Base-by-base conservation (phyloP, 92 coral and sea anemone species). In the Epizoanthus illoricatus region DNA sequence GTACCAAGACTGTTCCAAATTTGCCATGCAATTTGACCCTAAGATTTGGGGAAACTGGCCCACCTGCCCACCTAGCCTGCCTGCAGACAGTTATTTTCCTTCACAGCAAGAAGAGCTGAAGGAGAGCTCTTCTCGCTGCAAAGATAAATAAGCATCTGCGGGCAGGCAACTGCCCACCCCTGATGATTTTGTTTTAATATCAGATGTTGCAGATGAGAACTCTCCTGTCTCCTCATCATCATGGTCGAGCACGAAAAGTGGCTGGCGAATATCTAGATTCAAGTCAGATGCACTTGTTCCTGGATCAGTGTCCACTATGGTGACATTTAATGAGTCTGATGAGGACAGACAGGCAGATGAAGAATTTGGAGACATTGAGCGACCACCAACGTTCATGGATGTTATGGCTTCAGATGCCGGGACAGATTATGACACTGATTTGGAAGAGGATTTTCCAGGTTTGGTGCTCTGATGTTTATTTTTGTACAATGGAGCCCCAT, bases 371-470 rank as follows among this genome's bases (percentile, higher is more conserved):
- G 84, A 70, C 24, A 55, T 33, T 18, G 76, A 24, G 8, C 36
- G 12, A 10, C 85, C 85, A 49, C 91, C 92, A 23, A 88, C 92
- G 55, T 90, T 93, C 58, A 85, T 90, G 74, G 89, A 91, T 59
- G n/a, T 93, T 20, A 41, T 93, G 16, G 21, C 74, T 20, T 65
- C 88, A 39, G 97, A 88, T 62, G 84, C 80, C 24, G 92, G 94
- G 42, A 85, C 92, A 21, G 98, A 95, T 47, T 95, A 90, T 85
- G 98, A 95, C 18, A 95, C 98, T 23, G 98, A 95, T 79, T 76
- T 95, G 40, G 98, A 95, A 42, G 93, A 93, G 58, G 94, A 91
- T 33, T 90, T 89, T 43, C 94, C 98, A 91, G 95, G 97, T 95
- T 41, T 52, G 56, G 56, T 52, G 56, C 2, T 52, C 36, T 28